Conservation (phyloP, 2,888 invertebrate genomes). For the Myopa testacea region DNA sequence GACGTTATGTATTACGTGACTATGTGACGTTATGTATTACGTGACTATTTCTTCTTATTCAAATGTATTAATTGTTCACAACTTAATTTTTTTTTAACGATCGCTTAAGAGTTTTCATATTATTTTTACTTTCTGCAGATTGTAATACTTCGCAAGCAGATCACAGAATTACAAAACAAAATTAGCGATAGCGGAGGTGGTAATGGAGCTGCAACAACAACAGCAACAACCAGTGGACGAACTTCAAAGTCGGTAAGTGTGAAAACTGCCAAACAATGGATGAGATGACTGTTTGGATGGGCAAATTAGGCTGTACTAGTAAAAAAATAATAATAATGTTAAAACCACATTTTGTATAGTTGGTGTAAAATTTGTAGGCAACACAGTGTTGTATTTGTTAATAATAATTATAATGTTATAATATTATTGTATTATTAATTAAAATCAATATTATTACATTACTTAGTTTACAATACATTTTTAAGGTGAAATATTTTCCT, state of each 20-base stretch:
- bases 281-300: neutral
- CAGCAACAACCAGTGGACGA: conserved; percentile 46
- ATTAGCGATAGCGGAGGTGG: conserved; percentile 54
- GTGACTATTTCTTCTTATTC: no score
- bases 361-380: no score
- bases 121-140: conserved; percentile 60
- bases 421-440: no score
- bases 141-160: conserved; percentile 64
- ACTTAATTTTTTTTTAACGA: neutral
- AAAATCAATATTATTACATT: no score
- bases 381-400: no score
- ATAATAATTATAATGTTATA: no score
- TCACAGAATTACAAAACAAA: conserved; percentile 63
- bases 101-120: neutral
- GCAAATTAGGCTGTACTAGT: neutral
- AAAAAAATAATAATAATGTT: no score
- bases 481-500: neutral
- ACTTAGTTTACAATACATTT: no score
- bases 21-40: no score
- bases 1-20: no score
- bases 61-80: neutral
- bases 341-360: no score
- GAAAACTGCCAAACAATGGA: neutral
- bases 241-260: conserved; percentile 62
- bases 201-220: conserved; percentile 26